Evolutionary conservation across 2,888 invertebrate genomes (phyloP).

Genomic region (Brachycybe producta): DNA sequence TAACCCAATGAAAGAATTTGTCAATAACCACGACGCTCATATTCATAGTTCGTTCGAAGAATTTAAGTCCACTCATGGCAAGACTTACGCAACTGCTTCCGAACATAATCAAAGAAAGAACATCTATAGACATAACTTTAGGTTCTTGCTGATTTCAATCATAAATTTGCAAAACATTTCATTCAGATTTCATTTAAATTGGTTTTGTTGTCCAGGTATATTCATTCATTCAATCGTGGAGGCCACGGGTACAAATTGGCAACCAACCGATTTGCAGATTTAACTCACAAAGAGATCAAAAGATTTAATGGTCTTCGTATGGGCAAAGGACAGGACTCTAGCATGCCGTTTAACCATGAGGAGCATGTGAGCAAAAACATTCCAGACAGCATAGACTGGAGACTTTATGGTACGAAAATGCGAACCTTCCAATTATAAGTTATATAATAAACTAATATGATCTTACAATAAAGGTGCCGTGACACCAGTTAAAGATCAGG

Average conservation of each 20-base stretch:
- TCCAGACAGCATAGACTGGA: constrained; percentile 76
- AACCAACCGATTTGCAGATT: constrained; percentile 79
- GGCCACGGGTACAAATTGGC: constrained; percentile 55
- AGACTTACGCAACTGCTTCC: constrained; percentile 46
- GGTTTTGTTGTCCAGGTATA: constrained; percentile 41
- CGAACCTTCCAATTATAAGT: background rate
- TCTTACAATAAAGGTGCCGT: constrained; percentile 69
- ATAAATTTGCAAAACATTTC: no score
- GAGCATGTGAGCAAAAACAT: constrained; percentile 40
- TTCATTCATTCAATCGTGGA: constrained; percentile 68
- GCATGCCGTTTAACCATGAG: constrained; percentile 63
- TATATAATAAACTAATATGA: no score
- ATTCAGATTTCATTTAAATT: background rate
- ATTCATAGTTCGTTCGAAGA: constrained; percentile 58
- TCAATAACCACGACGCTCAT: constrained; percentile 55
- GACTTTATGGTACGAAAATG: constrained; percentile 47
- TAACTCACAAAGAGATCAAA: constrained; percentile 58
- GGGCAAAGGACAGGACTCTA: constrained; percentile 41
- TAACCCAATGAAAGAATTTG: constrained; percentile 87
- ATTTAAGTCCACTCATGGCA: constrained; percentile 59
- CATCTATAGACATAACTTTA: constrained; percentile 71
- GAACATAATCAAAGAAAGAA: constrained; percentile 60
- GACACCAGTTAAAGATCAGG: constrained; percentile 91
- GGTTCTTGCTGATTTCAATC: no score
- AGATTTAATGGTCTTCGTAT: constrained; percentile 53